phyloP scores from a whole-genome alignment of 2,113 vertebrate species.

The Tachysurus vachellii region DNA sequence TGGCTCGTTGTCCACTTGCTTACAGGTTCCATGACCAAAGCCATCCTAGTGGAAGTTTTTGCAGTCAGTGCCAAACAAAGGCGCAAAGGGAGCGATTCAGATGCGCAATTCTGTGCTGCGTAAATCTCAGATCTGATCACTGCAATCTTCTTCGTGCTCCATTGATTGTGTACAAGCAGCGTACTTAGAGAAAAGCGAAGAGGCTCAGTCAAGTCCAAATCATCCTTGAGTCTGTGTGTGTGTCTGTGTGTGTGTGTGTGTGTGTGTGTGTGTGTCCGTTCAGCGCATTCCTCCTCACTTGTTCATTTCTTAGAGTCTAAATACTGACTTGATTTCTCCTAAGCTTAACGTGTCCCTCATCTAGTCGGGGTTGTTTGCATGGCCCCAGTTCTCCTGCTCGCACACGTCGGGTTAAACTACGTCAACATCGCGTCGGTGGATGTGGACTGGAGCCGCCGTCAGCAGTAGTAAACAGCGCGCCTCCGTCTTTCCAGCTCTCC shows the following conservation, averaged over 20 bases:
- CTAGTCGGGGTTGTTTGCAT: not conserved
- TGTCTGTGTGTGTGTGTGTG: not conserved
- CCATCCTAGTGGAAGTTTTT: constrained; percentile 75
- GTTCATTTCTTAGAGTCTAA: constrained; percentile 5
- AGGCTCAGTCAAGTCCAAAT: constrained; percentile 60
- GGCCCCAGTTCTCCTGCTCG: not conserved
- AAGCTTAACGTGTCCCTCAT: not conserved
- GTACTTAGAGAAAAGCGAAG: constrained; percentile 54
- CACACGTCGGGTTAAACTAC: not conserved
- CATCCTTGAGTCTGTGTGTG: constrained; percentile 41
- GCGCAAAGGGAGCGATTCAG: constrained; percentile 46
- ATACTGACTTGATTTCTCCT: not conserved
- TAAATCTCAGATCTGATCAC: constrained; percentile 11
- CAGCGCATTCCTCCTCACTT: constrained; percentile 67
- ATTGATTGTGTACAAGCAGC: constrained; percentile 12
- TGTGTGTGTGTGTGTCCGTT: constrained; percentile 51
- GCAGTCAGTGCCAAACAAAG: constrained; percentile 65
- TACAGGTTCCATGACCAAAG: constrained; percentile 78
- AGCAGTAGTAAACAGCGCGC: constrained; percentile 16
- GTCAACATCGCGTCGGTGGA: constrained; percentile 14
- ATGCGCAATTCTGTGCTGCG: not conserved
- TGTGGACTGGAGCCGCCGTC: not conserved
- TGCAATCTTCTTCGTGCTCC: constrained; percentile 27
- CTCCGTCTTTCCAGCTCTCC: not conserved
- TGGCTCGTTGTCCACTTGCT: constrained; percentile 79